Evolutionary conservation across 2,113 vertebrate species (phyloP).

Genomic region (Bos taurus): ARS-UCD2.0 NC_037352.1:38125001-38125500

Average conservation of each 20-base stretch:
- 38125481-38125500: neutral
- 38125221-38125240: slow-evolving; percentile 94
- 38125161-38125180: slow-evolving; percentile 45
- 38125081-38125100: slow-evolving; percentile 13
- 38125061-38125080: neutral
- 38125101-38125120: slow-evolving; percentile 57
- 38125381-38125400: neutral
- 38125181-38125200: slow-evolving; percentile 72
- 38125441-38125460: neutral
- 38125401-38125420: neutral
- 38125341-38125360: fast-evolving
- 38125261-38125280: slow-evolving; percentile 84
- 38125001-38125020: slow-evolving; percentile 15
- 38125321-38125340: fast-evolving
- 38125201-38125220: slow-evolving; percentile 86
- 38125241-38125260: slow-evolving; percentile 89
- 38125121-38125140: slow-evolving; percentile 20
- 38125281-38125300: fast-evolving
- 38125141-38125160: slow-evolving; percentile 67
- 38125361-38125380: neutral
- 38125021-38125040: slow-evolving; percentile 49
- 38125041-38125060: fast-evolving
- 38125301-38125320: neutral
- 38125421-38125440: neutral
- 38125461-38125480: neutral